Evolutionary conservation across 2,113 vertebrate genomes (phyloP), one percentile per base, ranked within the genome.

Genomic region (Vireo altiloquus): DNA sequence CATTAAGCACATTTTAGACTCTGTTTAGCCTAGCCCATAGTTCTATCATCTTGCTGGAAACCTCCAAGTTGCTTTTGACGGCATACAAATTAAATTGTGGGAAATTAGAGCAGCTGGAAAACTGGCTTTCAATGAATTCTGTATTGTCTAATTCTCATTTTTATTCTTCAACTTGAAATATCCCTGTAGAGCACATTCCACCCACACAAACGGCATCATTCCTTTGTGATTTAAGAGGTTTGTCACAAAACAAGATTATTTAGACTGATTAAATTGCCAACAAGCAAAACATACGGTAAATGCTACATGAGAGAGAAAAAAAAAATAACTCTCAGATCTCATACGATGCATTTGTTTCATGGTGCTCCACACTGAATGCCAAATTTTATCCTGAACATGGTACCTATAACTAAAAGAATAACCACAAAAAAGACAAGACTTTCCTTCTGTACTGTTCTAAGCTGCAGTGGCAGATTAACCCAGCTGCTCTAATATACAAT

Each of bases 221-320:
- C 89, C 70, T 95, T 82, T 95, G 83, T 96, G 97, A 97, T 97
- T 91, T 89, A 97, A 92, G 61, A 83, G 86, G 90, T 95, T 97
- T 96, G 90, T 95, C 96, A 94, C 90, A 82, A 85, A 93, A 96
- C 82, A 76, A 92, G 93, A 97, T 97, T 97, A 96, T 97, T 97
- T 91, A 96, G 95, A 80, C 78, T 91, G 91, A 95, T 97, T 96
- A 97, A 95, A 95, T 94, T 93, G 77, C 94, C 92, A 97, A 94
- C 96, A 94, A 95, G 91, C 70, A 94, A 95, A 94, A 90, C 85
- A 92, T 66, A 87, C 2, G 89, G 95, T 95, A 97, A 97, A 84
- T 69, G 85, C 66, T 95, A 96, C 95, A 92, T 25, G 54, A 91
- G 76, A 85, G 92, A 94, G 82, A 96, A 83, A 92, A 42, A 40